Percentiles rank a stretch among this genome's conserved stretches.
These are phyloP conservation scores for Lasioglossum vierecki DNA, from an alignment of 2,888 invertebrate species.

Conservation along the genomic window DNA sequence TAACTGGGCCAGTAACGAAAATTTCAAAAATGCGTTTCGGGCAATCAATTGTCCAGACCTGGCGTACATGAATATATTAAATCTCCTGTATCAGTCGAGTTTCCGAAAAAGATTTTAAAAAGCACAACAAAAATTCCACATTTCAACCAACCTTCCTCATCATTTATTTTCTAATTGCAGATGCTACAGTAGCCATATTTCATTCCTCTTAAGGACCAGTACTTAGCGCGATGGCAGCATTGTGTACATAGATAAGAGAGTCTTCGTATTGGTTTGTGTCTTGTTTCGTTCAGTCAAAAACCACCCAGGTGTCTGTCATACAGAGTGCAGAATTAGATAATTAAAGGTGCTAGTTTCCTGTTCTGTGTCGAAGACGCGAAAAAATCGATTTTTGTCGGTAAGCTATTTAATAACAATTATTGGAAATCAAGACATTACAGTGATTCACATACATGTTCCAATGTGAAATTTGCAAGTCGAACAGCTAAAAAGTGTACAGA, in stretches of 20 bases:
- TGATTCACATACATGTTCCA: not conserved
- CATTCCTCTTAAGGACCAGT: slow-evolving; percentile 60
- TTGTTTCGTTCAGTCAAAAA: slow-evolving; percentile 62
- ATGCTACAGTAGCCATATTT: slow-evolving; percentile 65
- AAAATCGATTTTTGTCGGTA: slow-evolving; percentile 2
- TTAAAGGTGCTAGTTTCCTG: not conserved
- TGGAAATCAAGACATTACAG: not conserved
- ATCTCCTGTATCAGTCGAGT: not conserved
- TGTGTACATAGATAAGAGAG: slow-evolving; percentile 66
- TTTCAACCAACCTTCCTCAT: slow-evolving; percentile 15
- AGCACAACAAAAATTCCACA: not conserved
- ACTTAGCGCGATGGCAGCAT: slow-evolving; percentile 64
- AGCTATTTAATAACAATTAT: slow-evolving; percentile 14
- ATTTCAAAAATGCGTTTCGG: too few relatives aligned
- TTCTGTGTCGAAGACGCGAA: not conserved
- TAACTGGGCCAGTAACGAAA: too few relatives aligned
- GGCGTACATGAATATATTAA: not conserved
- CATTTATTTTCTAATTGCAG: slow-evolving; percentile 48
- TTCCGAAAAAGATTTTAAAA: not conserved
- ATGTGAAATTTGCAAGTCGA: not conserved
- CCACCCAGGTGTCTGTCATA: slow-evolving; percentile 48
- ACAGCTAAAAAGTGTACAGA: not conserved
- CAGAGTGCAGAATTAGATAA: slow-evolving; percentile 25
- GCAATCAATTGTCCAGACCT: not conserved
- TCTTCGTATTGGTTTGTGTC: slow-evolving; percentile 58